Conservation (phyloP, 2,797 vertebrate species). For the Pipistrellus pygmaeus region DNA sequence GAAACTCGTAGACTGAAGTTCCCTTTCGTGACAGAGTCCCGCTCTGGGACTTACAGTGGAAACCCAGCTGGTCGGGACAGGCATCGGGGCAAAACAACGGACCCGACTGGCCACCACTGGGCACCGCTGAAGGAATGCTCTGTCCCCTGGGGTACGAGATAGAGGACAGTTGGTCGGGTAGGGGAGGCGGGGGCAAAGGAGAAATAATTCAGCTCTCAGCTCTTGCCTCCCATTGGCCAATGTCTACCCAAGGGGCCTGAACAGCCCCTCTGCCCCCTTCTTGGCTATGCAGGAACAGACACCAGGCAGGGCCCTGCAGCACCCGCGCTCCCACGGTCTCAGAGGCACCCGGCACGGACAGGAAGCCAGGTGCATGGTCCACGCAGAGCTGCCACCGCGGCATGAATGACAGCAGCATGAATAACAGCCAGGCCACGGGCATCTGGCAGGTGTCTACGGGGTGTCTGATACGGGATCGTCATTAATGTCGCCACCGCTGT, state of each 20-base stretch:
- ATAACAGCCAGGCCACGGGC: not conserved
- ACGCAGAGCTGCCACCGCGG: not conserved
- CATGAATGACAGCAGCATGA: not conserved
- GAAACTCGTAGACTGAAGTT: not conserved
- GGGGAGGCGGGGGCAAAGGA: not conserved
- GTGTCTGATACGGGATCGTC: not conserved
- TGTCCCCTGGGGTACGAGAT: not conserved
- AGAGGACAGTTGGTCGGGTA: not conserved
- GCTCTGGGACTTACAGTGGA: not conserved
- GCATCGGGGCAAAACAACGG: not conserved
- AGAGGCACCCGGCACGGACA: not conserved
- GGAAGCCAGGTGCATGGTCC: not conserved
- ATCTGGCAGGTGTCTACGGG: not conserved
- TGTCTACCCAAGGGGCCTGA: not conserved
- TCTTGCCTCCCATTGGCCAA: not conserved
- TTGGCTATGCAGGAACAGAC: not conserved
- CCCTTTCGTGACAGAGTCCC: not conserved
- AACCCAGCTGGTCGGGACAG: not conserved
- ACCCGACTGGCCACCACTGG: not conserved
- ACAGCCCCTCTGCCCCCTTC: fast-evolving
- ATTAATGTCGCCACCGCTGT: not conserved
- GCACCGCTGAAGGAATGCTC: not conserved
- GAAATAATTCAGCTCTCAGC: not conserved
- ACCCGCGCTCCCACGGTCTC: not conserved
- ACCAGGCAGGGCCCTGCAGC: not conserved